phyloP scores from a whole-genome alignment of 2,113 vertebrate genomes.

The Nerophis ophidion region DNA sequence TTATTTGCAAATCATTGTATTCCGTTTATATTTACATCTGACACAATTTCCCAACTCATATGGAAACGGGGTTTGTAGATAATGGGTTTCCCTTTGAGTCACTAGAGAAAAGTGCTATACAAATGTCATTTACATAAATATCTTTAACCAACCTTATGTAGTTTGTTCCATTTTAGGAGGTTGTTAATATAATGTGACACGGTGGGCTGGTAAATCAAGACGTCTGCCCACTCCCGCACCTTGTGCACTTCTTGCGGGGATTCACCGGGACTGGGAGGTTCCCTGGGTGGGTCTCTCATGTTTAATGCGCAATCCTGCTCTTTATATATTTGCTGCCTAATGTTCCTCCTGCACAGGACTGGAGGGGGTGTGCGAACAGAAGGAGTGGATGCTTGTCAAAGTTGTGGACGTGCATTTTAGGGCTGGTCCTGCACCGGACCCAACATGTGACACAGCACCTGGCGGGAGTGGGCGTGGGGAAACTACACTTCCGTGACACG shows the following conservation, averaged over 20 bases:
- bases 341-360: conserved; percentile 24
- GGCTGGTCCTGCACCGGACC: conserved; percentile 16
- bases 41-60: too few species aligned
- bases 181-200: too few species aligned
- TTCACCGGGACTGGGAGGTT: conserved; percentile 46
- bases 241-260: conserved; percentile 10
- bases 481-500: not conserved
- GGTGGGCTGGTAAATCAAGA: not conserved
- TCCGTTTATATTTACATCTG: too few species aligned
- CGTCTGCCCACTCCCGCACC: conserved; percentile 10
- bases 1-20: too few species aligned
- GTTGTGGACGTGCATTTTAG: not conserved
- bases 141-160: not conserved
- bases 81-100: too few species aligned
- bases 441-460: conserved; percentile 36
- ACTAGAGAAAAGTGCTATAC: too few species aligned
- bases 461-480: conserved; percentile 40
- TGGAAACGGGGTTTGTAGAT: too few species aligned
- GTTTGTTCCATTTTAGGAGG: not conserved
- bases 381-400: conserved; percentile 11
- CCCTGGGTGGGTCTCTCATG: conserved; percentile 61
- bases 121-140: too few species aligned
- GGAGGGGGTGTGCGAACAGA: conserved; percentile 2
- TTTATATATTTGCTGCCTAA: conserved; percentile 40
- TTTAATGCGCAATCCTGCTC: conserved; percentile 48